Percentiles rank a stretch among this genome's conserved stretches.
These are phyloP conservation scores for Xerus rutilus DNA, from an alignment of 2,797 vertebrate genomes.

Conservation along the genomic window DNA sequence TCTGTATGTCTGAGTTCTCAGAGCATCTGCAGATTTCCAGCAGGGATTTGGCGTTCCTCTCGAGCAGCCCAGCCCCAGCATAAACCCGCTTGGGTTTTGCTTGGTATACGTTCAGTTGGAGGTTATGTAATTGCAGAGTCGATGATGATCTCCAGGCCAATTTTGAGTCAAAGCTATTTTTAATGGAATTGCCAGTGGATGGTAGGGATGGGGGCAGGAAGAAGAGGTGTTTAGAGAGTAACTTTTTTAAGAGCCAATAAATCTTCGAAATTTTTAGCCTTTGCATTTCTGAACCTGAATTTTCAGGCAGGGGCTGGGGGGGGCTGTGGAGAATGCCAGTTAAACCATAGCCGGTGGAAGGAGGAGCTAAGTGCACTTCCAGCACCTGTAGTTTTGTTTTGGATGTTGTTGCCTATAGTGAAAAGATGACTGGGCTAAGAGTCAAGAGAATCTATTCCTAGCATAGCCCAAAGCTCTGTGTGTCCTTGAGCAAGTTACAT, in stretches of 20 bases:
- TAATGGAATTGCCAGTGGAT: constrained; percentile 72
- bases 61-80: not conserved
- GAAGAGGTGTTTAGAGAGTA: constrained; percentile 59
- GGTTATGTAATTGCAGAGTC: constrained; percentile 25
- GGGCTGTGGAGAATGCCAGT: not conserved
- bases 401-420: not conserved
- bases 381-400: not conserved
- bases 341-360: constrained; percentile 27
- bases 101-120: constrained; percentile 48
- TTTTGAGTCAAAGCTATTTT: constrained; percentile 81
- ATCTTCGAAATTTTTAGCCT: not conserved
- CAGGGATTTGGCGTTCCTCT: not conserved
- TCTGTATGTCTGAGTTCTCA: not conserved
- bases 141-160: constrained; percentile 65
- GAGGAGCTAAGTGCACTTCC: constrained; percentile 10
- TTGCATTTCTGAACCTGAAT: constrained; percentile 52
- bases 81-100: constrained; percentile 67
- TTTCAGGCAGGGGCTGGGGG: not conserved
- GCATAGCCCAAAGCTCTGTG: not conserved
- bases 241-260: constrained; percentile 62
- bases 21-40: not conserved
- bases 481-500: constrained; percentile 62
- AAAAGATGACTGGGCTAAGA: not conserved
- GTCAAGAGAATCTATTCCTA: constrained; percentile 20
- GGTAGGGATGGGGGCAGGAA: constrained; percentile 27